Conservation (phyloP, 2,113 vertebrate genomes). For the Chlamydotis undulata region DNA sequence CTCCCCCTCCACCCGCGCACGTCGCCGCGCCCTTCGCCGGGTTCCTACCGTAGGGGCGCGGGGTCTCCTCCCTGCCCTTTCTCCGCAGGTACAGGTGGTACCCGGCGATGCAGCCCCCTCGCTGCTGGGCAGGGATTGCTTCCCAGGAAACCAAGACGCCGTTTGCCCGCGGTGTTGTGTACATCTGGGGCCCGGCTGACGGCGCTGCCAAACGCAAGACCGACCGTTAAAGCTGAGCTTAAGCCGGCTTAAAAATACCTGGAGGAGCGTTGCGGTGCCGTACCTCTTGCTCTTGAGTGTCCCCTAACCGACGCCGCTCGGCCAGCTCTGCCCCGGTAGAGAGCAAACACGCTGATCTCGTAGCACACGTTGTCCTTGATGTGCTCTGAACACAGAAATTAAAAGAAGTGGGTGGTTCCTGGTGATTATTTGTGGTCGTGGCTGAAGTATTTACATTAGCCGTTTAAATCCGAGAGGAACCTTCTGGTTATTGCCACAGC, state of each 20-base stretch:
- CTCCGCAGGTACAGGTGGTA: slow-evolving; percentile 69
- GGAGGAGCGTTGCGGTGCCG: fast-evolving
- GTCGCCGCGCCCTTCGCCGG: fast-evolving
- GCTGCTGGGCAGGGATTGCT: slow-evolving; percentile 50
- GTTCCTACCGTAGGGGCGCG: slow-evolving; percentile 1
- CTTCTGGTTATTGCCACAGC: not conserved
- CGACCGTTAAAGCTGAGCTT: not conserved
- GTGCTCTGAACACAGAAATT: slow-evolving; percentile 39
- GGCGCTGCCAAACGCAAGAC: slow-evolving; percentile 43
- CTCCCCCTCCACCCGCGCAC: fast-evolving
- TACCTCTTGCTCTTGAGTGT: slow-evolving; percentile 59
- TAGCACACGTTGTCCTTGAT: slow-evolving; percentile 66
- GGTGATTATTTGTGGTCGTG: not conserved
- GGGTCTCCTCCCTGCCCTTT: not conserved
- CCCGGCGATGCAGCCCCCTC: slow-evolving; percentile 66
- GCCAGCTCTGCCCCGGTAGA: slow-evolving; percentile 50
- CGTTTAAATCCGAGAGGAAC: not conserved
- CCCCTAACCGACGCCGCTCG: not conserved
- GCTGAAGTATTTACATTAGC: not conserved
- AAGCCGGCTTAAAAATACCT: fast-evolving
- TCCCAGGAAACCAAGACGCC: slow-evolving; percentile 59
- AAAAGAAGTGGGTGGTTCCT: fast-evolving
- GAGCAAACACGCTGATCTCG: slow-evolving; percentile 47
- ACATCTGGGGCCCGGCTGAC: slow-evolving; percentile 50
- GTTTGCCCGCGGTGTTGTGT: not conserved